These are phyloP conservation scores for Globicephala melas DNA, from an alignment of 2,113 vertebrate species.

Conservation along the genomic window DNA sequence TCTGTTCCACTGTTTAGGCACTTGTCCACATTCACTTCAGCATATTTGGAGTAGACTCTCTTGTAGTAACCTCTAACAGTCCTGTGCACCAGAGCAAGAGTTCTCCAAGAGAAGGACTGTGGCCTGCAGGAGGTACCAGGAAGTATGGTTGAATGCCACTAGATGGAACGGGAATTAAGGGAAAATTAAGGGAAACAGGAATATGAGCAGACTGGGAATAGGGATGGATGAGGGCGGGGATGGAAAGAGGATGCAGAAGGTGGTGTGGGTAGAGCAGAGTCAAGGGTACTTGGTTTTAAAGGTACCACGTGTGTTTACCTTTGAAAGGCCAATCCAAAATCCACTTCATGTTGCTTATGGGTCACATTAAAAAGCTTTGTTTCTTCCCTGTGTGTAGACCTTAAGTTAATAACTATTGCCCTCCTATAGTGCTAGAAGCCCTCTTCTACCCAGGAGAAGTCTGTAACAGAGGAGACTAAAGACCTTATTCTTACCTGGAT, in stretches of 20 bases:
- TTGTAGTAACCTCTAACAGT: background rate
- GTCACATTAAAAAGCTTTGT: background rate
- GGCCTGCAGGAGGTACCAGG: background rate
- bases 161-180: background rate
- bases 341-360: background rate
- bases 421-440: background rate
- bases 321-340: background rate
- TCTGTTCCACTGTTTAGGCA: background rate
- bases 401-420: background rate
- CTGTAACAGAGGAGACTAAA: background rate
- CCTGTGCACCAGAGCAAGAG: background rate
- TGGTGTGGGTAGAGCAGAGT: background rate
- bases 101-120: background rate
- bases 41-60: background rate
- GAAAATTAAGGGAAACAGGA: background rate
- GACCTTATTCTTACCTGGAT: slow-evolving; percentile 79
- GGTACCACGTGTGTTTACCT: background rate
- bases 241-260: background rate
- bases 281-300: background rate
- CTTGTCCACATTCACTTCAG: background rate
- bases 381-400: background rate
- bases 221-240: background rate
- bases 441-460: background rate
- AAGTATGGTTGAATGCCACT: background rate
- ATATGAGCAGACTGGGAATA: background rate